A percentile compares a stretch with the other conserved stretches of the same genome.
These are phyloP conservation scores for Heliocidaris erythrogramma DNA, from an alignment of 35 echinoderm and acorn worm species.

Conservation along the genomic window DNA sequence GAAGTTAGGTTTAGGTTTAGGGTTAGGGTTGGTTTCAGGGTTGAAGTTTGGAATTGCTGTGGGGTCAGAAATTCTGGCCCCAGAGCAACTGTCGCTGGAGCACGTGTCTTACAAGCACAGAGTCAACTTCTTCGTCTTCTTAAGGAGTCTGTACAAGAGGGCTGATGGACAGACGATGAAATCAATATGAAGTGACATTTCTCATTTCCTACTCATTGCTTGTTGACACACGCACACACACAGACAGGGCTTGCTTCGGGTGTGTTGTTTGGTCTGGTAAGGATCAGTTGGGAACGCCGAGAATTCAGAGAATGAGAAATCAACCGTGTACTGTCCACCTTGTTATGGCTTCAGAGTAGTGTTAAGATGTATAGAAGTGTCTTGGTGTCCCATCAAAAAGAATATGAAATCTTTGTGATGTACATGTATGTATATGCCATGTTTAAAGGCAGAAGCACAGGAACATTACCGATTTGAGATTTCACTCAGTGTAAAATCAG, in stretches of 20 bases:
- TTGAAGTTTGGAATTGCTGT: no score
- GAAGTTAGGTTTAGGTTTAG: no score
- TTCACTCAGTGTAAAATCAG: no score
- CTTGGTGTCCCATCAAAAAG: background rate
- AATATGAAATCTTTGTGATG: no score
- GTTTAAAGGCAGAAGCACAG: no score
- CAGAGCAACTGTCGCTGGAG: no score
- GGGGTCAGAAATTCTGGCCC: no score
- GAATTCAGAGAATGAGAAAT: background rate
- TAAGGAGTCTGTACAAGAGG: background rate
- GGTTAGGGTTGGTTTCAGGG: no score
- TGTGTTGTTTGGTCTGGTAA: background rate
- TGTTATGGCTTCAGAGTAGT: background rate
- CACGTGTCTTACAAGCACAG: no score
- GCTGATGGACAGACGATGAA: background rate
- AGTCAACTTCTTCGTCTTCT: background rate
- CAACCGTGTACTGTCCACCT: background rate
- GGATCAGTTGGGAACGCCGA: background rate
- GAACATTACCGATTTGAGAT: no score
- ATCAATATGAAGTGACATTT: constrained; percentile 12
- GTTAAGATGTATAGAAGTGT: background rate
- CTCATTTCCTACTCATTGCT: background rate
- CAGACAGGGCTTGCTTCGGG: background rate
- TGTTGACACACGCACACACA: background rate
- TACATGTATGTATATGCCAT: no score